phyloP scores from a whole-genome alignment of 1,140 invertebrate genomes.

The Pygmarrhopalites habei region DNA sequence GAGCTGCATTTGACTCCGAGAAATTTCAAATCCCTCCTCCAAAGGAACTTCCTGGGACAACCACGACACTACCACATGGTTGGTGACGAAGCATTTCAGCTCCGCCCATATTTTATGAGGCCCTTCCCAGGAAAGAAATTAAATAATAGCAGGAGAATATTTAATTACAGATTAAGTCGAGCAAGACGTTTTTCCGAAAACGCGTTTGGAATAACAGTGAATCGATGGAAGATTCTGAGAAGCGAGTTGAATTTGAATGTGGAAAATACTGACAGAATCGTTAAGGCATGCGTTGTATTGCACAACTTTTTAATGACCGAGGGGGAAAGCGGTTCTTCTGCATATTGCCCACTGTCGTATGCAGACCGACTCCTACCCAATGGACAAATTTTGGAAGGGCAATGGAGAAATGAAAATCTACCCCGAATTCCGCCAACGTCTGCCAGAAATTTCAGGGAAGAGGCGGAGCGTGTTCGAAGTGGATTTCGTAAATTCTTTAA shows the following conservation, averaged over 20 bases:
- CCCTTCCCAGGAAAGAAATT: too few species aligned
- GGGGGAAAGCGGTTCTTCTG: not conserved
- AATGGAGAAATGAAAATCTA: not conserved
- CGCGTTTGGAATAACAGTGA: constrained; percentile 8
- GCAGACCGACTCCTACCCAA: not conserved
- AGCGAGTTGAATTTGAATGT: not conserved
- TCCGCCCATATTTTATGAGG: too few species aligned
- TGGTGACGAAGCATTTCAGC: too few species aligned
- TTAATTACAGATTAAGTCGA: too few species aligned
- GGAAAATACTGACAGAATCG: constrained; percentile 10
- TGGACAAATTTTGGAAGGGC: constrained; percentile 3
- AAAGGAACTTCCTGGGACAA: too few species aligned
- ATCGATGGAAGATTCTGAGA: constrained; percentile 4
- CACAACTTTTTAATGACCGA: constrained; percentile 12
- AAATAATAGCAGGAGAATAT: too few species aligned
- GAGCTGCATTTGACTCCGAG: too few species aligned
- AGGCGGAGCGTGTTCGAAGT: not conserved
- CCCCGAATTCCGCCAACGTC: not conserved
- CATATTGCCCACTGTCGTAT: constrained; percentile 11
- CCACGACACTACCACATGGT: too few species aligned
- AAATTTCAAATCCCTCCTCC: too few species aligned
- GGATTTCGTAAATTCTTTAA: not conserved
- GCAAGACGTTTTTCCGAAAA: constrained; percentile 17
- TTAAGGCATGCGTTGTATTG: constrained; percentile 13
- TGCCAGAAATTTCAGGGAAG: not conserved